phyloP scores from a whole-genome alignment of 1,140 invertebrate genomes.

The Brachionus sp. region DNA sequence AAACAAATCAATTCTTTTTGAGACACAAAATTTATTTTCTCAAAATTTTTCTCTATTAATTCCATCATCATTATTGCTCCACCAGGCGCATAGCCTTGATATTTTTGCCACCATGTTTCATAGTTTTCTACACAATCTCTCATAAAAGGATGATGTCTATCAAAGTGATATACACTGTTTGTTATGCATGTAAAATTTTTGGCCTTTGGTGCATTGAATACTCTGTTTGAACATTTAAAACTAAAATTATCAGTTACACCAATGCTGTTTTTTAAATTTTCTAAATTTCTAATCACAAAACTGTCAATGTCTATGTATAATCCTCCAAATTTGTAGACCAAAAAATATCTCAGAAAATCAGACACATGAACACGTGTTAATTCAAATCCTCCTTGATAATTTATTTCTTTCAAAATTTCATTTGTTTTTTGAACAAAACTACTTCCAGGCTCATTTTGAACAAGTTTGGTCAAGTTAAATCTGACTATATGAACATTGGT shows the following conservation, averaged over 20 bases:
- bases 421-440: not conserved
- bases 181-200: not conserved
- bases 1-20: not conserved
- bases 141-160: not conserved
- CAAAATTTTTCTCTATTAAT: not conserved
- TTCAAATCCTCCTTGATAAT: not conserved
- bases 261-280: not conserved
- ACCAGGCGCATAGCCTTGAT: not conserved
- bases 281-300: not conserved
- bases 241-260: not conserved
- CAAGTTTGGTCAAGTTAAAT: not conserved
- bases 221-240: not conserved
- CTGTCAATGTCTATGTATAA: not conserved
- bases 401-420: not conserved
- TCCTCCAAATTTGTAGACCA: not conserved
- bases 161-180: not conserved
- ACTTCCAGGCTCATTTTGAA: not conserved
- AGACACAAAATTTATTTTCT: not conserved
- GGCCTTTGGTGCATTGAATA: not conserved
- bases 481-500: not conserved
- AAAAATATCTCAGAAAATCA: not conserved
- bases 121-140: not conserved
- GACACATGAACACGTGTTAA: not conserved
- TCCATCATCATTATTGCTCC: not conserved
- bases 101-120: not conserved